Conservation (phyloP, 2,113 vertebrate species). For the Bettongia penicillata region DNA sequence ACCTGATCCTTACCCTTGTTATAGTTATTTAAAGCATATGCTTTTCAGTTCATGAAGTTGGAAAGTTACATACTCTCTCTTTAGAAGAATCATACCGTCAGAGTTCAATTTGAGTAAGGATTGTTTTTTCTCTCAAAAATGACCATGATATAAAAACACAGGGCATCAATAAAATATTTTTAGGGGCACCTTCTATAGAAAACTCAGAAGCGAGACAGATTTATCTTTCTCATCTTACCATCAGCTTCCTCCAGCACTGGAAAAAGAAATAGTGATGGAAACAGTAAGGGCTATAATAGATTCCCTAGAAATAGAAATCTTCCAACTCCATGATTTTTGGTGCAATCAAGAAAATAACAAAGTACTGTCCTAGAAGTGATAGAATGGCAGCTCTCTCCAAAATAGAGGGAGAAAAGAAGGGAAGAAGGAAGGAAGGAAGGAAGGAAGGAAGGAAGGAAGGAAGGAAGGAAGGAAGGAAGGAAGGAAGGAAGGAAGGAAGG, state of each 20-base stretch:
- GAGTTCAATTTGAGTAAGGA: not conserved
- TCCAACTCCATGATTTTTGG: not conserved
- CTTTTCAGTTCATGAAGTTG: conserved; percentile 10
- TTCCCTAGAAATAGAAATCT: not conserved
- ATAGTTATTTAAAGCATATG: conserved; percentile 2
- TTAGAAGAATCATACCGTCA: not conserved
- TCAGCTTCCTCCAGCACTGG: not conserved
- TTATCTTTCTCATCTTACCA: not conserved
- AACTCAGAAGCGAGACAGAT: not conserved
- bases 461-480: not conserved
- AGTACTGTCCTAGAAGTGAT: not conserved
- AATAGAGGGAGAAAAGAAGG: not conserved
- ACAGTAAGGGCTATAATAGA: not conserved
- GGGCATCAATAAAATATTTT: not conserved
- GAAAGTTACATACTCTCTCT: not conserved
- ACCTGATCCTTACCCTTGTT: not conserved
- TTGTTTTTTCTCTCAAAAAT: not conserved
- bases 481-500: too few species aligned
- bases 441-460: too few species aligned
- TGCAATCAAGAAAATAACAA: not conserved
- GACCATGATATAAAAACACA: not conserved
- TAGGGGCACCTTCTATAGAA: conserved; percentile 11
- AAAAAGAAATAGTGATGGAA: not conserved
- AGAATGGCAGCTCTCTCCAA: not conserved
- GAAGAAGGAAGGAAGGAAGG: not conserved